Evolutionary conservation across 2,797 vertebrate genomes (phyloP).

Genomic region (Aulostomus chinensis): DNA sequence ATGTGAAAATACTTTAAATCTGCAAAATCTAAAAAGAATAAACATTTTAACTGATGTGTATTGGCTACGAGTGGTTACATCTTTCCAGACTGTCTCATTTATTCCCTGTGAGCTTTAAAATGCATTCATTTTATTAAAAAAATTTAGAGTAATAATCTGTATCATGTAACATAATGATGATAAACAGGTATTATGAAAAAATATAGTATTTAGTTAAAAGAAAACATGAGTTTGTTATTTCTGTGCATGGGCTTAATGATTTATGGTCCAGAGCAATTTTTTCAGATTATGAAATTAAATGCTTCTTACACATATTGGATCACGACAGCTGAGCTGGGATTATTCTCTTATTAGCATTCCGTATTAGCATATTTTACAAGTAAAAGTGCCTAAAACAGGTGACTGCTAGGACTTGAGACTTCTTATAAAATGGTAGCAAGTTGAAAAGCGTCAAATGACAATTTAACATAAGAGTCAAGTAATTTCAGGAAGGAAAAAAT

Average conservation of each 20-base stretch:
- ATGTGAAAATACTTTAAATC: conserved; percentile 43
- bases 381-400: neutral
- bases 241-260: neutral
- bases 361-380: conserved; percentile 2
- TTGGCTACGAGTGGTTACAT: conserved; percentile 21
- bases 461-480: too few relatives aligned
- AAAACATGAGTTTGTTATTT: neutral
- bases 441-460: too few relatives aligned
- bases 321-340: conserved; percentile 3
- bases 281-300: conserved; percentile 3
- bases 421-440: too few relatives aligned
- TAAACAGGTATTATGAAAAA: too few relatives aligned
- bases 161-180: neutral
- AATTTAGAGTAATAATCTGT: too few relatives aligned
- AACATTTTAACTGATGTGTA: conserved; percentile 62
- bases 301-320: neutral
- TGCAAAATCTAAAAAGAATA: conserved; percentile 63
- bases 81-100: conserved; percentile 1
- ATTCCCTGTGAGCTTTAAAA: too few relatives aligned
- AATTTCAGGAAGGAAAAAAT: too few relatives aligned
- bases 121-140: too few relatives aligned
- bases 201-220: neutral
- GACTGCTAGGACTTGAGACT: neutral
- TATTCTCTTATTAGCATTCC: conserved; percentile 4
- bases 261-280: neutral